Base-by-base conservation (phyloP, 2,113 vertebrate genomes). In the Mesembrinibis cayennensis region DNA sequence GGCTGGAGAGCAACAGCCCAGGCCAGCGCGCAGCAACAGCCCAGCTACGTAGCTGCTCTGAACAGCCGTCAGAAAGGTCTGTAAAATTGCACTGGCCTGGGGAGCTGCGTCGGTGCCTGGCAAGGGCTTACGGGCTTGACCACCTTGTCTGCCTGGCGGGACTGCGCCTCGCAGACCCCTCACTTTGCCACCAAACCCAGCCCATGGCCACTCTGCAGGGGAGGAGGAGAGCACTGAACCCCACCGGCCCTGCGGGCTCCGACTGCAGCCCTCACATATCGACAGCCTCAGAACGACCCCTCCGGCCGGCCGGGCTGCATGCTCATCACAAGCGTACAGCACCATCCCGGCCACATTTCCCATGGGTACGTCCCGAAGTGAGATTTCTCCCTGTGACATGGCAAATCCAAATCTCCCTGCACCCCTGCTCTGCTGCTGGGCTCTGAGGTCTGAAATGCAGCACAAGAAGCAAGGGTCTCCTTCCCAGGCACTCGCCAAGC, bases 281-380 rank as follows among this genome's bases (percentile, higher is more conserved):
- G 6, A 8, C 73, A 36, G 42, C 73, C 55, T 26, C 55, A 16
- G 55, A 16, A 27, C 6, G 3, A 21, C 55, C 25, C 11, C 23
- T 16, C 53, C 7, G 12, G 5, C 52, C 9, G 13, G 15, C 19
- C 1, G 4, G 49, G 50, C 70, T 17, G 50, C 6, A 2, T 5
- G 4, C 16, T 38, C 14, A 5, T 14, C 12, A 1, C 52, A 14
- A 40, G 34, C 6, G 2, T 4, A 14, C 6, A 7, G 12, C 34
- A 8, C 34, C 11, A 11, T 77, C 44, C 44, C 9, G 0, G 44
- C 11, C 45, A 11, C 29, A 0, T 19, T 62, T 38, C 58, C 32
- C 21, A 30, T 9, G 2, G 45, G 21, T 17, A 30, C 3, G 0
- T 10, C 73, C 73, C 11, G 2, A 38, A 22, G 34, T 6, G 27